These are phyloP conservation scores for Ooceraea biroi DNA, from an alignment of 1,140 invertebrate species.

Conservation along the genomic window DNA sequence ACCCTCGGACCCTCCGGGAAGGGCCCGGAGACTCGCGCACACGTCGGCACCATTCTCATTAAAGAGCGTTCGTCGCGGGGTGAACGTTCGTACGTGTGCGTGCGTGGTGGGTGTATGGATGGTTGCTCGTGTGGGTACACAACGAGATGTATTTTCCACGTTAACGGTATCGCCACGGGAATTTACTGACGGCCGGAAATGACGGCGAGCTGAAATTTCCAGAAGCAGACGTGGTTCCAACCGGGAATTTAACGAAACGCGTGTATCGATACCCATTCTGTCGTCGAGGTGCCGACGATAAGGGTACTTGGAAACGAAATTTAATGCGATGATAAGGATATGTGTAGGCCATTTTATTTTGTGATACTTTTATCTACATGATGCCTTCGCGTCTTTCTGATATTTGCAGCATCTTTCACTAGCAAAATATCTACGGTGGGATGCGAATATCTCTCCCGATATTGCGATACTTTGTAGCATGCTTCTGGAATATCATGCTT, in stretches of 20 bases:
- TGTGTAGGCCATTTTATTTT: too few species aligned
- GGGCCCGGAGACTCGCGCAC: conserved; percentile 9
- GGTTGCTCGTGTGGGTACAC: conserved; percentile 4
- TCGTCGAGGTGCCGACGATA: background rate
- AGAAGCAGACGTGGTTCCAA: background rate
- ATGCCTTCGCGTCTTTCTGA: too few species aligned
- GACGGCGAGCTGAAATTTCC: conserved; percentile 36
- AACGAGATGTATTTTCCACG: conserved; percentile 45
- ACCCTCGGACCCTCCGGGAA: conserved; percentile 9
- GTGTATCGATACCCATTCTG: background rate
- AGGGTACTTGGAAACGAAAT: background rate
- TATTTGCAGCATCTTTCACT: too few species aligned
- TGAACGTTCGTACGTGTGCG: background rate
- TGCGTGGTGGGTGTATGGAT: background rate
- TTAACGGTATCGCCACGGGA: conserved; percentile 45
- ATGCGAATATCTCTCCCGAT: too few species aligned
- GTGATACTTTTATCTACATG: too few species aligned
- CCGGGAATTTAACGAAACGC: conserved; percentile 20
- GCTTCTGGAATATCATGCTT: background rate
- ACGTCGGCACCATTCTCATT: conserved; percentile 47
- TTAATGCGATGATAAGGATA: too few species aligned
- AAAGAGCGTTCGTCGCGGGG: conserved; percentile 40
- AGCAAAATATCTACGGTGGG: too few species aligned
- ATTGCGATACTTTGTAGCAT: too few species aligned
- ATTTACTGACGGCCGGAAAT: conserved; percentile 55